phyloP scores from a whole-genome alignment of 2,888 invertebrate species.

The Neria commutata region DNA sequence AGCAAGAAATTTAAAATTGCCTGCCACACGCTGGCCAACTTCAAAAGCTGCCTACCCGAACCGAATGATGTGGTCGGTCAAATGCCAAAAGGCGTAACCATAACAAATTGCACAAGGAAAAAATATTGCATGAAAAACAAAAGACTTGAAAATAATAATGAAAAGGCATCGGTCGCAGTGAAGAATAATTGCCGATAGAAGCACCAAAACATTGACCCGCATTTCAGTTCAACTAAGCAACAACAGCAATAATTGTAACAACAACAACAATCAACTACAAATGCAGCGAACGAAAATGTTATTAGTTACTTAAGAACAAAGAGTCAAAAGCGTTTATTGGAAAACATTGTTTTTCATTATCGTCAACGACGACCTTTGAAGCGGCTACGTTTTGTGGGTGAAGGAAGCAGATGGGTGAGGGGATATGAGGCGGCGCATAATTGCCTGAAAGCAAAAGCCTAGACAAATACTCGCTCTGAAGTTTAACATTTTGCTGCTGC shows the following conservation, averaged over 20 bases:
- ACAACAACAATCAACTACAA: not conserved
- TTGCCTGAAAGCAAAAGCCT: too few species aligned
- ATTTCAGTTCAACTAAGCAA: conserved; percentile 3
- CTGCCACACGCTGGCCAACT: too few species aligned
- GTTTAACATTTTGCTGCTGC: too few species aligned
- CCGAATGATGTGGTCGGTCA: too few species aligned
- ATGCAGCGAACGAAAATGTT: not conserved
- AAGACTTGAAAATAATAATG: conserved; percentile 3
- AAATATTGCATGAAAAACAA: not conserved
- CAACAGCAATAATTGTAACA: not conserved
- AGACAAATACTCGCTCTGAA: too few species aligned
- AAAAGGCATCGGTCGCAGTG: too few species aligned
- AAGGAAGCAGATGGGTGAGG: too few species aligned
- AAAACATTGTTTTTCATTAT: not conserved
- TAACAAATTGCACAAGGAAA: conserved; percentile 6
- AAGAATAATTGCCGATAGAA: not conserved
- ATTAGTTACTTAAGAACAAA: not conserved
- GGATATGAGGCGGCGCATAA: too few species aligned
- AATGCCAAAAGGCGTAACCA: conserved; percentile 12
- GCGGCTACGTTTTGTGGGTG: too few species aligned
- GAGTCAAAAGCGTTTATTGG: conserved; percentile 1
- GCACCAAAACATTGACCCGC: conserved; percentile 12
- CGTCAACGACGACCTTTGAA: conserved; percentile 6
- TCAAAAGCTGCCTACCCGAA: too few species aligned
- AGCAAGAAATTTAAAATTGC: too few species aligned